Evolutionary conservation across 2,113 vertebrate genomes (phyloP).

Genomic region (Neomonachus schauinslandi): DNA sequence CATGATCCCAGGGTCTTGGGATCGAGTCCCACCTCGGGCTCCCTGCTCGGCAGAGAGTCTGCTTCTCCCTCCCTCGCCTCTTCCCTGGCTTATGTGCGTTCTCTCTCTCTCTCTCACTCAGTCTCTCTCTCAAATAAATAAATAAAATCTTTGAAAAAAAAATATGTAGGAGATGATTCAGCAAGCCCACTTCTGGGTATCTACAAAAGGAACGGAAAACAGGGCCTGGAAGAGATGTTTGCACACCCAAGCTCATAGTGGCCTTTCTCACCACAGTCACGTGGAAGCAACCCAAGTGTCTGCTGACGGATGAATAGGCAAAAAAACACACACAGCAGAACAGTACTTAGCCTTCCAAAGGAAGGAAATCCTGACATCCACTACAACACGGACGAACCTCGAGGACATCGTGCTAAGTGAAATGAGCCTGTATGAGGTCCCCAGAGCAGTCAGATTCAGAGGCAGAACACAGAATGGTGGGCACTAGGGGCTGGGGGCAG

Average conservation of each 20-base stretch:
- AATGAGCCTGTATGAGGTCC: not conserved
- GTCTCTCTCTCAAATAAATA: not conserved
- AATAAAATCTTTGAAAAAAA: not conserved
- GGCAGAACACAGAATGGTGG: not conserved
- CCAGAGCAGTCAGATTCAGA: not conserved
- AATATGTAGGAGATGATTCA: not conserved
- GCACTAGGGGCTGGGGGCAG: not conserved
- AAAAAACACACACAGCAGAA: accelerated
- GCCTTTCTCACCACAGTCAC: not conserved
- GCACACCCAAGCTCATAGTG: not conserved
- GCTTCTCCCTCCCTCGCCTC: not conserved
- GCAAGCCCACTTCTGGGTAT: not conserved
- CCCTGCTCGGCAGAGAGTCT: not conserved
- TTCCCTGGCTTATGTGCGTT: too few species aligned
- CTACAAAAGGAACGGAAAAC: not conserved
- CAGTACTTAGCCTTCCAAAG: not conserved
- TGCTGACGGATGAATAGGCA: accelerated
- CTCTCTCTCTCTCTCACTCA: too few species aligned
- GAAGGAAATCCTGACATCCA: not conserved
- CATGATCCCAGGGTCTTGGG: not conserved
- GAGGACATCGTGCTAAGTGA: not conserved
- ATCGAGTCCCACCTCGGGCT: not conserved
- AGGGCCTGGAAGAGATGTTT: not conserved
- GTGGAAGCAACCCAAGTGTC: not conserved
- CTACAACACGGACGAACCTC: not conserved